Percentiles rank a stretch among this genome's conserved stretches.
Evolutionary conservation across 2,888 invertebrate species (phyloP).

Genomic region (Abrostola triplasia): DNA sequence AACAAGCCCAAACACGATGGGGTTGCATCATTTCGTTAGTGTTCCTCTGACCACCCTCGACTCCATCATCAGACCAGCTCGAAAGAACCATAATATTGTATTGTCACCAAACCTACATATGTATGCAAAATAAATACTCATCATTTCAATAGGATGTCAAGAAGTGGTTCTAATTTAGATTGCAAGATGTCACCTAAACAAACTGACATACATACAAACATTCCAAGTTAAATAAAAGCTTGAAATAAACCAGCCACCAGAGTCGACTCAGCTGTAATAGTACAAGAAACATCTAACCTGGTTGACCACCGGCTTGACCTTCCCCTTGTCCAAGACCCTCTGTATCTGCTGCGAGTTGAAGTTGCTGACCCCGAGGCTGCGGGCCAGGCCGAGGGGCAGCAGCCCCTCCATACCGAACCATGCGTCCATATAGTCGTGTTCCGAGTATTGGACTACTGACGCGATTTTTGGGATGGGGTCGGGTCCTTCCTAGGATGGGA

Average conservation of each 20-base stretch:
- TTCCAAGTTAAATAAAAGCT: not conserved
- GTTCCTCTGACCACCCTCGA: too few relatives aligned
- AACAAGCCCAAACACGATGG: too few relatives aligned
- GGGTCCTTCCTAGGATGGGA: constrained; percentile 73
- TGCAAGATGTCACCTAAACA: too few relatives aligned
- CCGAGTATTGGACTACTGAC: constrained; percentile 79
- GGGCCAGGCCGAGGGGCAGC: constrained; percentile 90
- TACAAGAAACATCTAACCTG: constrained; percentile 78
- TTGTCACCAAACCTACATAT: too few relatives aligned
- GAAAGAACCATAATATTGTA: too few relatives aligned
- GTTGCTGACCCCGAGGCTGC: constrained; percentile 95
- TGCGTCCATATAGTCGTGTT: constrained; percentile 92
- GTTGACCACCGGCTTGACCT: constrained; percentile 90
- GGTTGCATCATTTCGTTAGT: too few relatives aligned
- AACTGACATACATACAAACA: too few relatives aligned
- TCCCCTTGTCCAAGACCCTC: constrained; percentile 90
- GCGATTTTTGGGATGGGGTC: constrained; percentile 89
- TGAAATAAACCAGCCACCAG: not conserved
- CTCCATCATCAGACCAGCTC: too few relatives aligned
- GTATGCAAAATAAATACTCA: too few relatives aligned
- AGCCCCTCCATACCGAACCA: constrained; percentile 95
- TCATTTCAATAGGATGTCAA: too few relatives aligned
- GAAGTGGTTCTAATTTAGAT: too few relatives aligned
- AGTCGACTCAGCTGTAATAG: not conserved
- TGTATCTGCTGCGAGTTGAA: constrained; percentile 94